Evolutionary conservation across 2,113 vertebrate species (phyloP), one percentile per base, ranked within the genome.

Genomic region (Scomber scombrus): DNA sequence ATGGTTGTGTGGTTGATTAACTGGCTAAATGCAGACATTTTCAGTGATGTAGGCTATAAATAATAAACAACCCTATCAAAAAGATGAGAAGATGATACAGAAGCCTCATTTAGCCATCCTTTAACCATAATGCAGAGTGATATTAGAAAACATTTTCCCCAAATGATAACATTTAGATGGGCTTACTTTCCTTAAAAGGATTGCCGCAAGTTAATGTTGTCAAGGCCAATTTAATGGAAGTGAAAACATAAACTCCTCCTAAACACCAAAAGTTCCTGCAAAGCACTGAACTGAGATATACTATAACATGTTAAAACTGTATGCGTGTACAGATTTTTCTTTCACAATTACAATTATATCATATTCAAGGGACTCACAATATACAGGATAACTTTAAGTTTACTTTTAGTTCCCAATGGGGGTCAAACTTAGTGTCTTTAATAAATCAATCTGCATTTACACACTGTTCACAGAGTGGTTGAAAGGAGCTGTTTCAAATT

Each of bases 1-100:
- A 40, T 57, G 74, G 64, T 45, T 70, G 43, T 46, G 52, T 23
- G 34, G 23, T 79, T 58, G 43, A 60, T 57, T 82, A 51, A 60
- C 29, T 19, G 19, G 56, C 21, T n/a, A 62, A 57, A 81, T 12
- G 46, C 26, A 55, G 18, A 75, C 2, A 5, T 65, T 47, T 75
- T 67, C 34, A 70, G 12, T 58, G 14, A 11, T 74, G 40, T 18
- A 55, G 61, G 77, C 15, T 26, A 71, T 21, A 5, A 55, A 64
- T 73, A 26, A 76, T 71, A 75, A 66, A 56, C 5, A n/a, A n/a
- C n/a, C n/a, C n/a, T n/a, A n/a, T n/a, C n/a, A n/a, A 51, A 26
- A 18, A 34, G 34, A 40, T 15, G 18, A 40, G 31, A 55, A 69
- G 46, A 65, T 34, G 54, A 56, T 2, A 19, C 60, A 46, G 31